Base-by-base conservation (phyloP, 2,113 vertebrate species). In the Percina caprodes region DNA sequence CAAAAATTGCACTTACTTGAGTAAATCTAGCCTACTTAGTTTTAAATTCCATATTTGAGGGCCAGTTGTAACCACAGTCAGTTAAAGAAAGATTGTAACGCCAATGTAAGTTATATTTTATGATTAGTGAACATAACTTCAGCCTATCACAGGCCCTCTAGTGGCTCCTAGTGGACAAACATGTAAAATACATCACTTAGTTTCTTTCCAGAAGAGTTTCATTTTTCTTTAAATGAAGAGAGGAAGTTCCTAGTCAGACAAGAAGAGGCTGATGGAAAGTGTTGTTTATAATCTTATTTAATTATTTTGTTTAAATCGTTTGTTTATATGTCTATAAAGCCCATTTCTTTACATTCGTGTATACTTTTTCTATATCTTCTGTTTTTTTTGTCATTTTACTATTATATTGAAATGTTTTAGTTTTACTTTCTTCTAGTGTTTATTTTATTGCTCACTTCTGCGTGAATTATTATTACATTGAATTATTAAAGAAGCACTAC, bases 101-200 rank as follows among this genome's bases (percentile, higher is more conserved):
- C 2, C 6, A 69, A 15, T 21, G 1, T 39, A 13, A n/a, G 18
- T 33, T 8, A 18, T 55, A 11, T 55, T 23, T 18, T 42, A 26
- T 46, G 6, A 46, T 65, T 21, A 54, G 4, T 24, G 7, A 19
- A 24, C 8, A 18, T 39, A n/a, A 30, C 39, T 30, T 0, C 42
- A 49, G 21, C 3, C 26, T 4, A 26, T 39, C 18, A 11, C 2
- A 51, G 46, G 49, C 8, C 8, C 55, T 86, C n/a, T 83, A 46
- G 61, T 56, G 89, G 8, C 84, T 24, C 69, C 79, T 78, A 35
- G 80, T 33, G 86, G 88, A 76, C 51, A 69, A 21, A 65, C 26
- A 33, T 60, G 15, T 33, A 14, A 69, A 71, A 26, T 3, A 70
- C 60, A 54, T 33, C 6, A 26, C 24, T 58, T 23, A 14, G 4